Base-by-base conservation (phyloP, 1,140 invertebrate genomes). In the Drosophila prosaltans region DNA sequence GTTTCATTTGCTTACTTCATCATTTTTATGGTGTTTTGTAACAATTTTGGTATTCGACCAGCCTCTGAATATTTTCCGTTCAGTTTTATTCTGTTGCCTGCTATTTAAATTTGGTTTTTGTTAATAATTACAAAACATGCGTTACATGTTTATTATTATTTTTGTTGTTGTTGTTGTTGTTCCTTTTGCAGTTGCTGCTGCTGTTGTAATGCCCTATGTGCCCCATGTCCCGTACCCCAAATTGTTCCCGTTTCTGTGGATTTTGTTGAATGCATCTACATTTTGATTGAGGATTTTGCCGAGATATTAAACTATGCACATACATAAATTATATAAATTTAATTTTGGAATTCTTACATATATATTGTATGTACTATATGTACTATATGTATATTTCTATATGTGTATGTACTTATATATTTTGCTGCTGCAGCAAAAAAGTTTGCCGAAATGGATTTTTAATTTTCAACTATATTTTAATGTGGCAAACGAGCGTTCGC, bases 391-490 rank as follows among this genome's bases (percentile, higher is more conserved):
- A 16, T 16, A 16, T 16, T 16, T 16, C 16, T 16, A 16, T 16
- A 16, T 16, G 16, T 16, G 16, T 16, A 16, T 16, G 16, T 16
- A 16, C 16, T 16, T 32, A 69, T 72, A 30, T 30, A 30, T 70
- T 43, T 54, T 40, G 72, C 24, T 30, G 61, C 48, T 21, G 59
- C 39, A 45, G 16, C 75, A 43, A 68, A 57, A 62, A 48, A 57
- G 62, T 28, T 69, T 60, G 39, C 66, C 66, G 61, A 86, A 86
- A 86, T 86, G 83, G 83, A 86, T 86, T 83, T 86, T 86, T 80
- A 88, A 86, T 86, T 88, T 88, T 69, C 83, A 86, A 86, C 83
- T 86, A 86, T 86, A 86, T 71, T 89, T 86, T 88, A 83, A 88
- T 88, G 72, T 80, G 69, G 79, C 72, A 82, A 85, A 86, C 82